Evolutionary conservation across 2,113 vertebrate species (phyloP), one percentile per base, ranked within the genome.

Genomic region (Chaetorhynchus papuensis): DNA sequence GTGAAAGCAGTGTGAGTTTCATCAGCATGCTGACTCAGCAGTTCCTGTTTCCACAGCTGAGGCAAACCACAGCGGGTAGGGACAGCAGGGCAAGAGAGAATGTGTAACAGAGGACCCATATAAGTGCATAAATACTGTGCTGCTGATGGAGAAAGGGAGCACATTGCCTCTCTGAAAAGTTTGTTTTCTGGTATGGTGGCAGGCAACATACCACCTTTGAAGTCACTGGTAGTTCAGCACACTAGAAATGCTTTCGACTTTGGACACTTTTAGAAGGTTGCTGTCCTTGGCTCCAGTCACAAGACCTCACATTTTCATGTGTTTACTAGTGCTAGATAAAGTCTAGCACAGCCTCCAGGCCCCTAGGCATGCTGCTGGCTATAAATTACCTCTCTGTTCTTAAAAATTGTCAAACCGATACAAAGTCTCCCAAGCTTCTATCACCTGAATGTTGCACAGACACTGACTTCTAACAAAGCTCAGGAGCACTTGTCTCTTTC

Each of bases 21-120:
- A 78, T 53, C 94, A 77, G 70, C 0, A 0, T n/a, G 88, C 96
- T 95, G 95, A 95, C 81, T 90, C 78, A 69, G 95, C 88, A 87
- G 94, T 97, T 97, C 94, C 95, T 96, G 92, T 95, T 96, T 95
- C 90, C 88, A 95, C 86, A 93, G 95, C 96, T 97, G 86, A 91
- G 83, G 90, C 52, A 69, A 94, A 56, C 86, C 89, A 28, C 91
- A 84, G 85, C 0, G 56, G 68, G 69, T 33, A 81, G 39, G 69
- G 87, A 84, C 65, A 49, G 64, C 28, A 28, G 47, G 56, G 33
- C 4, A 22, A 56, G 0, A 68, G 57, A 69, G 77, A 81, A 6
- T 44, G 23, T 10, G 39, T 41, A 60, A 75, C 18, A 24, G 28
- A 81, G 86, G 37, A 70, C 60, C 20, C 1, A 3, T 35, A 37